A percentile compares a stretch with the other conserved stretches of the same genome.
These are phyloP conservation scores for Zaprionus bogoriensis DNA, from an alignment of 2,888 invertebrate genomes.

Conservation along the genomic window DNA sequence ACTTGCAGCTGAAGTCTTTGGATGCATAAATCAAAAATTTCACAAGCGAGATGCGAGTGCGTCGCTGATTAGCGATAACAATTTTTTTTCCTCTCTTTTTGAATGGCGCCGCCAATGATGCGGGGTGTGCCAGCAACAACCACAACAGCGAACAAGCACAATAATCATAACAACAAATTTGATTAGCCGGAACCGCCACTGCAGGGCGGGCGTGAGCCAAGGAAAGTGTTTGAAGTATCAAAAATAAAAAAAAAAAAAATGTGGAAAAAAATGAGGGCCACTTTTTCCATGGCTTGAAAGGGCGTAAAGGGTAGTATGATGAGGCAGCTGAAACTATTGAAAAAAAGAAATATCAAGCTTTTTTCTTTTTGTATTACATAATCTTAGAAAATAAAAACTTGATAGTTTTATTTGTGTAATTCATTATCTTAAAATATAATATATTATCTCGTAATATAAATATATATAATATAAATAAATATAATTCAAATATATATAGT, in stretches of 20 bases:
- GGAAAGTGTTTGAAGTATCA: conserved; percentile 48
- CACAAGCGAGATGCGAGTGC: conserved; percentile 40
- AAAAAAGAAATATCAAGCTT: too few species aligned
- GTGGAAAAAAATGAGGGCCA: too few species aligned
- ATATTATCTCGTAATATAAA: too few species aligned
- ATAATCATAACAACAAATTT: conserved; percentile 37
- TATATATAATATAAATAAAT: too few species aligned
- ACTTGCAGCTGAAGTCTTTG: conserved; percentile 12
- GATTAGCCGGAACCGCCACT: conserved; percentile 53
- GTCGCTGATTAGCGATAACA: conserved; percentile 48
- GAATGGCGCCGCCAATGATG: conserved; percentile 29
- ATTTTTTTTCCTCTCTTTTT: conserved; percentile 3
- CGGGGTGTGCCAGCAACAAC: conserved; percentile 23
- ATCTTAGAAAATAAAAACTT: too few species aligned
- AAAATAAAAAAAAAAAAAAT: conserved; percentile 8
- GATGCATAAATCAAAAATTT: conserved; percentile 39
- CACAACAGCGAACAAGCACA: conserved; percentile 3
- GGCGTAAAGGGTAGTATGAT: too few species aligned
- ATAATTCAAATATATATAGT: too few species aligned
- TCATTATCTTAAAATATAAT: too few species aligned
- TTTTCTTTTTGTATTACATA: too few species aligned
- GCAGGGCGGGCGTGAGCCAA: conserved; percentile 14
- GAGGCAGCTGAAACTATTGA: too few species aligned
- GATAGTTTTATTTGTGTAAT: too few species aligned
- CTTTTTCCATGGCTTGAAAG: too few species aligned